Percentiles rank a stretch among this genome's conserved stretches.
These are phyloP conservation scores for Mermis nigrescens DNA, from an alignment of 2,888 invertebrate species.

Conservation along the genomic window DNA sequence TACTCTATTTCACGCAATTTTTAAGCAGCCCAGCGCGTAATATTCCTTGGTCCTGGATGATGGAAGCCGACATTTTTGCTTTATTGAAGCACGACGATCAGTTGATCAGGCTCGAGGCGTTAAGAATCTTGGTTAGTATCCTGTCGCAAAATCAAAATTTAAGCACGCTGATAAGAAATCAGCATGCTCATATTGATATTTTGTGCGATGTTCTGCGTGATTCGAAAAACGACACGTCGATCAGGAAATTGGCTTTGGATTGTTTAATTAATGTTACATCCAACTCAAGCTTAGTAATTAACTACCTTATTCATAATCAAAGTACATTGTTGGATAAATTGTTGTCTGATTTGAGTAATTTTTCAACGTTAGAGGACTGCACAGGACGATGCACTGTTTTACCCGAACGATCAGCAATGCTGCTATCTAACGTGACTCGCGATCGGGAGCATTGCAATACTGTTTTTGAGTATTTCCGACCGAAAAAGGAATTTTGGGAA, in stretches of 20 bases:
- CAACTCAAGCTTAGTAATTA: not conserved
- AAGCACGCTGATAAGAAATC: not conserved
- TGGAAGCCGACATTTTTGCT: too few relatives aligned
- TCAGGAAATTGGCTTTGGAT: not conserved
- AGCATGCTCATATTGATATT: not conserved
- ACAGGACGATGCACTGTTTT: too few relatives aligned
- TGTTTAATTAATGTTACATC: slow-evolving; percentile 1
- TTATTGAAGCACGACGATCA: too few relatives aligned
- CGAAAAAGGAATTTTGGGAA: too few relatives aligned
- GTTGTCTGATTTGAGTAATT: not conserved
- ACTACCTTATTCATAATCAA: not conserved
- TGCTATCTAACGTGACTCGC: slow-evolving; percentile 3
- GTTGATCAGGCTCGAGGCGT: not conserved
- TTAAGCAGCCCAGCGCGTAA: too few relatives aligned
- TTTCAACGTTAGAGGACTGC: too few relatives aligned
- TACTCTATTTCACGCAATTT: too few relatives aligned
- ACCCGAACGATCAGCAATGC: not conserved
- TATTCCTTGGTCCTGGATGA: too few relatives aligned
- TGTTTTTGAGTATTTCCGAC: not conserved
- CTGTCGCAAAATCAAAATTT: not conserved
- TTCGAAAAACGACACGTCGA: not conserved
- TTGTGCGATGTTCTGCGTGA: not conserved
- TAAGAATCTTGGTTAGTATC: not conserved
- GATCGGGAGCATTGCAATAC: not conserved
- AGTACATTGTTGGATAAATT: too few relatives aligned